Evolutionary conservation across 2,888 invertebrate genomes (phyloP).

Genomic region (Drosophila lacicola): DNA sequence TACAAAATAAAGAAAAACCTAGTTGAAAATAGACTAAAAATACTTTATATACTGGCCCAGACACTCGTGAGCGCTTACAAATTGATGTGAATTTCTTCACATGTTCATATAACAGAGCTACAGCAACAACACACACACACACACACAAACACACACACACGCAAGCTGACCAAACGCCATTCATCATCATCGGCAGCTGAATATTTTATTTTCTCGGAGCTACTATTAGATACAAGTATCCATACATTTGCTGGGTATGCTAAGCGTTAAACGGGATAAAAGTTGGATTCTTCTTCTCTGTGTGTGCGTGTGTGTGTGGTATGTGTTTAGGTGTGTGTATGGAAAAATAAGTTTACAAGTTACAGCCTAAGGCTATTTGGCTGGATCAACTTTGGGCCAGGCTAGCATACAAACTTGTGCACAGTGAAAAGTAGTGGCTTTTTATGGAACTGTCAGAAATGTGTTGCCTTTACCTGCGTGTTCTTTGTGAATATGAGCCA

Average conservation of each 20-base stretch:
- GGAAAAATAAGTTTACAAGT: constrained; percentile 71
- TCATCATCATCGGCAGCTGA: constrained; percentile 74
- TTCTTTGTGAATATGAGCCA: no score
- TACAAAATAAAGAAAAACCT: background rate
- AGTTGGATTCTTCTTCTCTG: constrained; percentile 44
- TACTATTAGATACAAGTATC: constrained; percentile 53
- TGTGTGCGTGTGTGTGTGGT: constrained; percentile 6
- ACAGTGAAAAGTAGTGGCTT: constrained; percentile 44
- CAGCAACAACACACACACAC: constrained; percentile 22
- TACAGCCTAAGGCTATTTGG: constrained; percentile 74
- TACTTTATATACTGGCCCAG: constrained; percentile 22
- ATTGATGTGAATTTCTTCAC: constrained; percentile 79
- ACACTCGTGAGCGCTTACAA: constrained; percentile 50
- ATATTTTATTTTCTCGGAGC: constrained; percentile 61
- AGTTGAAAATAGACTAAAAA: constrained; percentile 34
- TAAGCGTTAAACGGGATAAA: constrained; percentile 62
- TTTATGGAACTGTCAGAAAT: no score
- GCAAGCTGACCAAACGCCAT: constrained; percentile 62
- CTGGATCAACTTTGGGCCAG: constrained; percentile 64
- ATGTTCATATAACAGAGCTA: constrained; percentile 59
- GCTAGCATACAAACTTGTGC: constrained; percentile 15
- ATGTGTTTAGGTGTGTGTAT: constrained; percentile 29
- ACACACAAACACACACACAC: constrained; percentile 33
- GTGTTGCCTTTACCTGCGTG: no score
- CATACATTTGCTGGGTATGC: constrained; percentile 35